These are phyloP conservation scores for Megaceryle torquata DNA, from an alignment of 2,113 vertebrate species.

Conservation along the genomic window DNA sequence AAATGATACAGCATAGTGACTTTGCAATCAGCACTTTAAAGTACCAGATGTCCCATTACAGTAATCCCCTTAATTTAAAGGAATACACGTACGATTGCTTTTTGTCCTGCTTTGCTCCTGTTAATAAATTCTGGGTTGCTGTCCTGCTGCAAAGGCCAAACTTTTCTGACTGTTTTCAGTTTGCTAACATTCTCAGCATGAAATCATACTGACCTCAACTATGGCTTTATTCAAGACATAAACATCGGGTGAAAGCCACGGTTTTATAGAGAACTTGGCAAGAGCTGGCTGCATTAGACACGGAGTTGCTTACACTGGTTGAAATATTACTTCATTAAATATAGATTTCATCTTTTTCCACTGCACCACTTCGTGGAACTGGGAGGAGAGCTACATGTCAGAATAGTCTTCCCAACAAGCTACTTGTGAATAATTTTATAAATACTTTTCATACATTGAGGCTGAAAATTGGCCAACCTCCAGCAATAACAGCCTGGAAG, in stretches of 20 bases:
- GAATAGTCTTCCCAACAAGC: not conserved
- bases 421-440: not conserved
- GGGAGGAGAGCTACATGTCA: not conserved
- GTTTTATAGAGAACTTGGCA: not conserved
- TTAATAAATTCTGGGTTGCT: constrained; percentile 3
- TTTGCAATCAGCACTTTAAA: constrained; percentile 29
- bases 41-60: constrained; percentile 37
- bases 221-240: not conserved
- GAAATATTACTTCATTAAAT: constrained; percentile 17
- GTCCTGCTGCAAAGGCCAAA: not conserved
- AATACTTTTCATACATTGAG: not conserved
- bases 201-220: not conserved
- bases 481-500: not conserved
- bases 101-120: not conserved
- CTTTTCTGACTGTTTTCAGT: not conserved
- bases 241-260: not conserved
- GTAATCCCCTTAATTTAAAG: constrained; percentile 51
- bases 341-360: not conserved
- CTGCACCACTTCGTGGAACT: not conserved
- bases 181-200: not conserved
- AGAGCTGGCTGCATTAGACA: not conserved
- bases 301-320: not conserved
- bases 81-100: not conserved
- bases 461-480: not conserved
- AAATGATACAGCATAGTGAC: not conserved